Base-by-base conservation (phyloP, 2,888 invertebrate species). In the Heliconius ismenius region DNA sequence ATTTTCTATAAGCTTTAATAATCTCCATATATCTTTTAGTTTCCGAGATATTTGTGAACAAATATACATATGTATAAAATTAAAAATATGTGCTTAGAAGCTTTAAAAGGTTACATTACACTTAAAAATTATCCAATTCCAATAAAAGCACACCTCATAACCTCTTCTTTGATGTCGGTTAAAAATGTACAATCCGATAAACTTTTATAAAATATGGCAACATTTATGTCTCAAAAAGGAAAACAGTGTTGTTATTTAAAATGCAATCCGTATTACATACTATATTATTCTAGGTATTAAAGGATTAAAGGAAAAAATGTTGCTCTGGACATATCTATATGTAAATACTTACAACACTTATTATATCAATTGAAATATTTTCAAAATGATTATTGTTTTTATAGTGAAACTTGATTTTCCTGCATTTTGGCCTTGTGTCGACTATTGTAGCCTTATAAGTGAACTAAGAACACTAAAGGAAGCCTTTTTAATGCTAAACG, bases 251-350 rank as follows among this genome's bases (percentile, higher is more conserved):
- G 32, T 36, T 65, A 65, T 65, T n/a, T 36, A 36, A 65, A 36
- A 65, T 36, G 11, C 36, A 36, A 11, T 63, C 15, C 15, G 28
- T 49, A 18, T 49, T 65, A 65, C 65, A 65, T 58, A 58, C 13
- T 65, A 65, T 36, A n/a, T 65, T 11, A n/a, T n/a, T n/a, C 11
- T 65, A 36, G 11, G n/a, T n/a, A 36, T 28, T 65, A 24, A n/a
- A 13, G 49, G 6, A 49, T 49, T 58, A 58, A 58, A 58, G 21
- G n/a, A 21, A 21, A 65, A 65, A 65, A 36, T 36, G 36, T 13
- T n/a, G 36, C 11, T 32, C 65, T 65, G 65, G 65, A 65, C 65
- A 65, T 36, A 65, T n/a, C 32, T n/a, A 36, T n/a, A 65, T 65
- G 64, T 65, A 65, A 65, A 65, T 65, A 10, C 65, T 65, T 36